phyloP scores from a whole-genome alignment of 2,113 vertebrate species.

The Erythrolamprus reginae region DNA sequence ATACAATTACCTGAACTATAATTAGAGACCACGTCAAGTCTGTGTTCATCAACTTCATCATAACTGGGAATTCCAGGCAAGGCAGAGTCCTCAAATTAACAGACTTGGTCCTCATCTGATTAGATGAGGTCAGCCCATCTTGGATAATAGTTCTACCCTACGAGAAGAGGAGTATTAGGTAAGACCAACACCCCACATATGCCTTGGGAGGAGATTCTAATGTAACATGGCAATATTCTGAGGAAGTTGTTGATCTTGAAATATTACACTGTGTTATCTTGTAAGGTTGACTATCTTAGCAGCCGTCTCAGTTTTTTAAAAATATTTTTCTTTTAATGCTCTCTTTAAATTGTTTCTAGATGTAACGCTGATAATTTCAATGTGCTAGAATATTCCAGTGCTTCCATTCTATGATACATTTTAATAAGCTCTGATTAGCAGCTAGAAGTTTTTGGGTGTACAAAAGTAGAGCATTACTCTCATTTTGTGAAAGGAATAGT shows the following conservation, averaged over 20 bases:
- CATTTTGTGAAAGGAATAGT: background rate
- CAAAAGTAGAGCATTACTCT: background rate
- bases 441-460: background rate
- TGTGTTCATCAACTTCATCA: no score
- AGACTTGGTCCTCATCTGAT: no score
- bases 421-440: conserved; percentile 3
- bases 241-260: conserved; percentile 22
- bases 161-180: no score
- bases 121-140: no score
- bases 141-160: no score
- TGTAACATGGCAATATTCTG: background rate
- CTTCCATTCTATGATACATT: background rate
- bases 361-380: background rate
- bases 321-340: background rate
- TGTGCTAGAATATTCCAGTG: conserved; percentile 2
- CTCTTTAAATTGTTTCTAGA: conserved; percentile 13
- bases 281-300: background rate
- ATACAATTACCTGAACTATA: no score
- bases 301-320: background rate
- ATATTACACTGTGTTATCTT: background rate
- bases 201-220: conserved; percentile 1
- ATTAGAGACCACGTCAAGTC: no score
- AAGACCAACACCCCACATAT: no score
- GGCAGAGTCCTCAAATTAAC: no score
- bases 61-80: no score